A percentile compares a stretch with the other conserved stretches of the same genome.
These are phyloP conservation scores for Seriola quinqueradiata DNA, from an alignment of 2,113 vertebrate species.

Conservation along the genomic window DNA sequence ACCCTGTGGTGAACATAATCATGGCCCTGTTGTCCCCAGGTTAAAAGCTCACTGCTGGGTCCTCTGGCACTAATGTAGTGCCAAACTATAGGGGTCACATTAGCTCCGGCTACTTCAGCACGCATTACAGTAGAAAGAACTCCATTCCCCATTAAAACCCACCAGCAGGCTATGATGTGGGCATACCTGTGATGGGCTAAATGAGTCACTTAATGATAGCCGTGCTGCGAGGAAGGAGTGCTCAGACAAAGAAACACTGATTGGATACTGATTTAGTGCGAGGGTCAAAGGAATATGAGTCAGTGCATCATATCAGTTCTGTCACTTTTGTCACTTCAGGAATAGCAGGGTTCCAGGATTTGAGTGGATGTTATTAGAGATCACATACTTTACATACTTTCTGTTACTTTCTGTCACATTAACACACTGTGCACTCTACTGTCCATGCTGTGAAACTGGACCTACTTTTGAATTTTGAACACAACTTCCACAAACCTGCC, in stretches of 20 bases:
- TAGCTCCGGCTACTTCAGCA: constrained; percentile 69
- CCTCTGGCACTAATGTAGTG: constrained; percentile 78
- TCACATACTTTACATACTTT: constrained; percentile 61
- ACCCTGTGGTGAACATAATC: constrained; percentile 78
- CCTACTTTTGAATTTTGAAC: constrained; percentile 13
- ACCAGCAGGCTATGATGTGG: constrained; percentile 69
- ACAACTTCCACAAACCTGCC: neutral
- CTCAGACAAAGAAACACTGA: constrained; percentile 80
- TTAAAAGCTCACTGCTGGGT: constrained; percentile 81
- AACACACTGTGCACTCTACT: constrained; percentile 26
- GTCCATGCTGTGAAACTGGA: constrained; percentile 19
- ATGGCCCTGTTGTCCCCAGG: constrained; percentile 78
- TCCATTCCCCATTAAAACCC: constrained; percentile 73
- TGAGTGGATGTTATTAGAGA: constrained; percentile 55
- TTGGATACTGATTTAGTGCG: constrained; percentile 75
- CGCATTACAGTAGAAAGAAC: constrained; percentile 71
- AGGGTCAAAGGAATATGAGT: constrained; percentile 69
- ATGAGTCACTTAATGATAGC: constrained; percentile 82
- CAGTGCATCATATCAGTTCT: constrained; percentile 75
- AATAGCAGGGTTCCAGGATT: constrained; percentile 53
- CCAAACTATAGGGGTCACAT: constrained; percentile 79
- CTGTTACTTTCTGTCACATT: constrained; percentile 54
- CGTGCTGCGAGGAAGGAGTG: constrained; percentile 60
- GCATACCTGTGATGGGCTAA: constrained; percentile 77
- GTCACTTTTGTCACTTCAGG: constrained; percentile 65